phyloP scores from a whole-genome alignment of 2,113 vertebrate genomes.

The Toxostoma redivivum region DNA sequence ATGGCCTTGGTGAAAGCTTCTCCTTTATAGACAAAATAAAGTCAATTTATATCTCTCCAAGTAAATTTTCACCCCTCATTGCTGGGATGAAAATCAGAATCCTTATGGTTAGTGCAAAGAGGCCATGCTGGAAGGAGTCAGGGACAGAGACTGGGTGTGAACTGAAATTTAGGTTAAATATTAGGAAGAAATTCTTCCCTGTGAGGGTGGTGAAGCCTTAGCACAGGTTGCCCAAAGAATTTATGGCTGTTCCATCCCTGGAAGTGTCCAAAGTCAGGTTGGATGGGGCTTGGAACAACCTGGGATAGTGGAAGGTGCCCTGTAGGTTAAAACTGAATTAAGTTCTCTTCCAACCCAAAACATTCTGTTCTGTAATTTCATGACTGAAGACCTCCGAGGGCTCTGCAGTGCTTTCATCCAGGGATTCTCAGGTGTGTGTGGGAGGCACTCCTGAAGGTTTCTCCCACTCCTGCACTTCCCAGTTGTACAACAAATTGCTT shows the following conservation, averaged over 20 bases:
- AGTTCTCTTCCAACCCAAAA: background rate
- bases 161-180: background rate
- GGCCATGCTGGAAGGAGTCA: background rate
- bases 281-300: rapidly evolving
- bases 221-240: background rate
- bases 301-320: background rate
- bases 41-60: background rate
- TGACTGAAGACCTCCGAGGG: background rate
- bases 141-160: background rate
- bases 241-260: background rate
- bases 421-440: rapidly evolving
- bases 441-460: background rate
- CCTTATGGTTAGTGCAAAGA: background rate
- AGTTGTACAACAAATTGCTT: rapidly evolving
- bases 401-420: background rate
- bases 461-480: background rate
- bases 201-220: background rate
- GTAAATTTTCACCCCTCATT: background rate
- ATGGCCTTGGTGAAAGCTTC: background rate
- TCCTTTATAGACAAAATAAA: background rate
- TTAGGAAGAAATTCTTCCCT: background rate
- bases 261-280: background rate
- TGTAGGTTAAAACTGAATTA: background rate
- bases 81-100: background rate
- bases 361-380: background rate